Percentiles rank a stretch among this genome's conserved stretches.
Evolutionary conservation across 2,113 vertebrate species (phyloP).

Genomic region (Nibea coibor): DNA sequence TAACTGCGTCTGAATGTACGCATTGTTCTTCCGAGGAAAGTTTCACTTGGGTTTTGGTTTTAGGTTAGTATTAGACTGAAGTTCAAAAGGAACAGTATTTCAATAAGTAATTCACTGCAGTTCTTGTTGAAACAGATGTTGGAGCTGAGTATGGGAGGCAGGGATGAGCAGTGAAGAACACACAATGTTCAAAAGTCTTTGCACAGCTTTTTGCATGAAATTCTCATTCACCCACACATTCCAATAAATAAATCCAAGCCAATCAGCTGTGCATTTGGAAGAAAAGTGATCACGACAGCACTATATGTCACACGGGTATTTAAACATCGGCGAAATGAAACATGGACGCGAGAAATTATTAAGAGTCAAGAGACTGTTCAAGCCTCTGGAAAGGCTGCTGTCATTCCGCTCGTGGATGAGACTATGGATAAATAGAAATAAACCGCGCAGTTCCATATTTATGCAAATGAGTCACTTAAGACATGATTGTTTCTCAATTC

Average conservation of each 20-base stretch:
- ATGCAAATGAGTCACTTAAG: constrained; percentile 53
- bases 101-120: constrained; percentile 7
- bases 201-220: constrained; percentile 1
- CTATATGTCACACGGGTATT: background rate
- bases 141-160: background rate
- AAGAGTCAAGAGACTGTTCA: background rate
- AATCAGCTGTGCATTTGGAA: background rate
- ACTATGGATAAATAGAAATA: constrained; percentile 9
- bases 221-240: background rate
- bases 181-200: background rate
- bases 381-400: background rate
- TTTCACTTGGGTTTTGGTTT: constrained; percentile 6
- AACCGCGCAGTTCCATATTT: constrained; percentile 20
- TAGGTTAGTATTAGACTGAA: background rate
- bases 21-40: constrained; percentile 3
- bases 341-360: background rate
- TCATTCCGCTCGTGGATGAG: background rate
- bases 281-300: background rate
- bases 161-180: background rate
- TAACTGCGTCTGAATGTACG: background rate
- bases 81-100: background rate
- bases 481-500: constrained; percentile 36
- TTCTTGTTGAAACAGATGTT: constrained; percentile 15
- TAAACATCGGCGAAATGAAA: background rate
- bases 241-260: constrained; percentile 5